Percentiles rank a stretch among this genome's conserved stretches.
phyloP scores from a whole-genome alignment of 2,888 invertebrate genomes.

The Sthenelais limicola region DNA sequence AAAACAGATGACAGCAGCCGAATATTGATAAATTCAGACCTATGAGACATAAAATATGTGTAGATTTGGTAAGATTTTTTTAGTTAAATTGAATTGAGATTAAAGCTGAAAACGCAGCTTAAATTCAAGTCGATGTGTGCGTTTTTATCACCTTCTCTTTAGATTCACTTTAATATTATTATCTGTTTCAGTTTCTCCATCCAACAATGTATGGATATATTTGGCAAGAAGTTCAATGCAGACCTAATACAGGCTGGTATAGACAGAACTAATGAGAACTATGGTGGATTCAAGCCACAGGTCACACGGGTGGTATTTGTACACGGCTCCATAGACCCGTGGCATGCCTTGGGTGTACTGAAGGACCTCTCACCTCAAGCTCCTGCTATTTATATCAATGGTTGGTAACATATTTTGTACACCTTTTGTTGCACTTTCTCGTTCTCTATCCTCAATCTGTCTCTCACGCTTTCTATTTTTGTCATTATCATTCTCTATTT shows the following conservation, averaged over 20 bases:
- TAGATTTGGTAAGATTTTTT: no score
- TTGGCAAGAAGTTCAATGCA: constrained; percentile 78
- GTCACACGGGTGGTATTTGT: constrained; percentile 85
- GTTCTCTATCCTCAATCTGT: no score
- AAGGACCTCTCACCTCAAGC: constrained; percentile 66
- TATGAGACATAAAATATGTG: no score
- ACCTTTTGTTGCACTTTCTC: no score
- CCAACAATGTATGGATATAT: constrained; percentile 87
- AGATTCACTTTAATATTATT: background rate
- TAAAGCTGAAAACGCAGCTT: no score
- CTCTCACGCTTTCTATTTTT: background rate
- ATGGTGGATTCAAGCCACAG: constrained; percentile 82
- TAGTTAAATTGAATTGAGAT: no score
- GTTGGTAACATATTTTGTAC: no score
- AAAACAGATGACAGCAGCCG: no score
- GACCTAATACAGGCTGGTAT: constrained; percentile 78
- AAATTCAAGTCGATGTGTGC: no score
- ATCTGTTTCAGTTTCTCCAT: constrained; percentile 77
- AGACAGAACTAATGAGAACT: constrained; percentile 80
- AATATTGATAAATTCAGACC: no score
- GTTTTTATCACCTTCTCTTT: no score
- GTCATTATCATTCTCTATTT: background rate
- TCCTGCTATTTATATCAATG: constrained; percentile 72
- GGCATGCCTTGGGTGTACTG: constrained; percentile 74
- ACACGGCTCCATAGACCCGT: constrained; percentile 87